These are phyloP conservation scores for Magallana nippona DNA, from an alignment of 2,888 invertebrate genomes.

Conservation along the genomic window DNA sequence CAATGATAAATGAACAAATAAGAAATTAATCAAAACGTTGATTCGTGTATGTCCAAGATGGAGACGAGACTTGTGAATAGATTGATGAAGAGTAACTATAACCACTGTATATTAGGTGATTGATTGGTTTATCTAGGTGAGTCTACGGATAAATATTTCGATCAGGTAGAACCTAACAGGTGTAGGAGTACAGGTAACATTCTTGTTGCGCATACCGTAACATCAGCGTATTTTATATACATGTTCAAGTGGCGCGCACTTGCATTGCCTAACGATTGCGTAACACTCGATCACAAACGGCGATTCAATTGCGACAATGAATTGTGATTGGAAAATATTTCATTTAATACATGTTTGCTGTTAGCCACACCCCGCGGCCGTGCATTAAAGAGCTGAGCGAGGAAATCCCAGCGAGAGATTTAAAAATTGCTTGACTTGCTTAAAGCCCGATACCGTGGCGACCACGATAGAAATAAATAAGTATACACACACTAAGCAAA, in stretches of 20 bases:
- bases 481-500: not conserved
- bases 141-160: not conserved
- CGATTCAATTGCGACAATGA: not conserved
- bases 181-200: not conserved
- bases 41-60: no score
- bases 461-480: conserved; percentile 15
- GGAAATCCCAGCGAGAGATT: not conserved
- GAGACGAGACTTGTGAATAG: no score
- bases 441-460: not conserved
- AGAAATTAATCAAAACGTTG: no score
- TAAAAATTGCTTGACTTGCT: conserved; percentile 5
- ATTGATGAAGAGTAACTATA: no score
- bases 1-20: no score
- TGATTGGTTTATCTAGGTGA: not conserved
- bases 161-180: not conserved
- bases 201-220: not conserved
- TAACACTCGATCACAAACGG: not conserved
- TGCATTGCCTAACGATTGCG: not conserved
- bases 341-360: not conserved
- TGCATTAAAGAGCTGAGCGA: not conserved
- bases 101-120: no score
- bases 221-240: not conserved
- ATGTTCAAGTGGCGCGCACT: not conserved
- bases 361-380: not conserved
- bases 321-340: not conserved